Percentiles rank a stretch among this genome's conserved stretches.
phyloP scores from a whole-genome alignment of 35 echinoderm and acorn worm species.

The Heliocidaris tuberculata region DNA sequence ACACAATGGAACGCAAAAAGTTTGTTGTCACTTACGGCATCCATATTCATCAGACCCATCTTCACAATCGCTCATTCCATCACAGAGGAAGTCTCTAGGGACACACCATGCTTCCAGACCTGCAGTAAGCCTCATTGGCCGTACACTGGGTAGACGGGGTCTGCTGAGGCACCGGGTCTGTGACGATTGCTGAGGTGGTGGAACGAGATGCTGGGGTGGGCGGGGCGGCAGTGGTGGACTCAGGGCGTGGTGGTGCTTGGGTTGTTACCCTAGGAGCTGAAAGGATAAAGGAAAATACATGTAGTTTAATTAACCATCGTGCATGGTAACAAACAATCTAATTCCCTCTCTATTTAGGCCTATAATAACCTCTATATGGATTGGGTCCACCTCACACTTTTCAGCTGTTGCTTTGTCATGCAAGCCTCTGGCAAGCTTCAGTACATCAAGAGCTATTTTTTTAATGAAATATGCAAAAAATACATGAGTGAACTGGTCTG shows the following conservation, averaged over 20 bases:
- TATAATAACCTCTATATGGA: too few relatives aligned
- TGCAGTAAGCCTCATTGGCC: slow-evolving; percentile 26
- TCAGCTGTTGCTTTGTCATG: too few relatives aligned
- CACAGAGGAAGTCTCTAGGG: slow-evolving; percentile 29
- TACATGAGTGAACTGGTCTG: too few relatives aligned
- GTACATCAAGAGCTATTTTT: too few relatives aligned
- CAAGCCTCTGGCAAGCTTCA: too few relatives aligned
- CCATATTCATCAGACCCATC: slow-evolving; percentile 39
- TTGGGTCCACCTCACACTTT: too few relatives aligned
- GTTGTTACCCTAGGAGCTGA: not conserved
- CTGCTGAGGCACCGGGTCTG: not conserved
- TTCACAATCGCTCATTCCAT: slow-evolving; percentile 24
- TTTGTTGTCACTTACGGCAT: not conserved
- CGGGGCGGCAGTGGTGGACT: not conserved
- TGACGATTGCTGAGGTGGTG: not conserved
- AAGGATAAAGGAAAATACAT: not conserved
- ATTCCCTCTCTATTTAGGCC: not conserved
- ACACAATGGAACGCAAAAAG: too few relatives aligned
- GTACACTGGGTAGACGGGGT: not conserved
- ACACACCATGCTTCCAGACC: slow-evolving; percentile 23
- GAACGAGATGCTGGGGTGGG: not conserved
- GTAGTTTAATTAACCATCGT: not conserved
- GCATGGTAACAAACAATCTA: not conserved
- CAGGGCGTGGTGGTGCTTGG: not conserved
- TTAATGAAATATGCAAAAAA: too few relatives aligned